Evolutionary conservation across 2,888 invertebrate species (phyloP).

Genomic region (Allolobophora icterica): DNA sequence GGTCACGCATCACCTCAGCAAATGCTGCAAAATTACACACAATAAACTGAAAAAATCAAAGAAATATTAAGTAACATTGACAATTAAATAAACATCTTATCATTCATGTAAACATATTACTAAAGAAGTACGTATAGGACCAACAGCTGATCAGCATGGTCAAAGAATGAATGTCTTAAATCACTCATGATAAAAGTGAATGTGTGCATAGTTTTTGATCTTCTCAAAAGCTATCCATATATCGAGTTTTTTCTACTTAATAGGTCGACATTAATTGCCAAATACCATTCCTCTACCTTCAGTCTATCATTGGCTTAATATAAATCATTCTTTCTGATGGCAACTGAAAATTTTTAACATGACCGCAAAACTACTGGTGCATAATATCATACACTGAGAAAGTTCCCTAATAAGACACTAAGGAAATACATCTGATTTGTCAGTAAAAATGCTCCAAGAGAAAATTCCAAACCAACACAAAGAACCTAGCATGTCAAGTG

Average conservation of each 20-base stretch:
- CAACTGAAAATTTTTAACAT: not conserved
- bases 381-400: not conserved
- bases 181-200: too few species aligned
- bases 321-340: too few species aligned
- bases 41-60: constrained; percentile 1
- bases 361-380: not conserved
- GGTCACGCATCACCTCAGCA: constrained; percentile 59
- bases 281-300: not conserved
- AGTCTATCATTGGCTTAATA: not conserved
- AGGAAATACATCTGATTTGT: not conserved
- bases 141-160: too few species aligned
- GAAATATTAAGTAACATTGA: not conserved
- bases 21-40: constrained; percentile 66
- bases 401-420: not conserved
- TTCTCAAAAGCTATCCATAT: too few species aligned
- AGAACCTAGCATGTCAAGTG: not conserved
- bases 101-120: not conserved
- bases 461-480: not conserved
- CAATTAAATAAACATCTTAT: too few species aligned
- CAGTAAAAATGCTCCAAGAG: not conserved
- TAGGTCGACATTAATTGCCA: not conserved
- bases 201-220: too few species aligned
- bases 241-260: not conserved
- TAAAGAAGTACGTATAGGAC: too few species aligned
- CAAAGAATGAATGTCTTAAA: too few species aligned